Conservation (phyloP, 2,888 invertebrate species). For the Pardosa pseudoannulata region DNA sequence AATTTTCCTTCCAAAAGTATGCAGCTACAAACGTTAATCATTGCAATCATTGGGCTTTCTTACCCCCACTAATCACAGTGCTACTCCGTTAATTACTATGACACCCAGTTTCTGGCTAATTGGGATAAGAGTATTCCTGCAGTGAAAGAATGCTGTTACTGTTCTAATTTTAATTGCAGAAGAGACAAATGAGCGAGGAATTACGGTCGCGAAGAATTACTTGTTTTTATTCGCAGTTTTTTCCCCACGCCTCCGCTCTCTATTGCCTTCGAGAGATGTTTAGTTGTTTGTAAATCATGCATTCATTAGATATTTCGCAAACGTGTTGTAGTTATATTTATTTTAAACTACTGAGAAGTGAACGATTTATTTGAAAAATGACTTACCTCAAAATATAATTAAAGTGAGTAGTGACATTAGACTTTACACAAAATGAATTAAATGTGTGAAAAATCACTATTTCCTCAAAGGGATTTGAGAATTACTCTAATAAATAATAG, state of each 20-base stretch:
- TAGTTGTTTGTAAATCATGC: conserved; percentile 22
- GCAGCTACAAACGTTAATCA: conserved; percentile 37
- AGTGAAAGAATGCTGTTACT: conserved; percentile 34
- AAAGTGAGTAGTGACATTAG: no score
- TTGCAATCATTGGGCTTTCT: conserved; percentile 40
- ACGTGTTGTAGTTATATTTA: not conserved
- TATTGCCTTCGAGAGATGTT: not conserved
- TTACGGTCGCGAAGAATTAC: conserved; percentile 30
- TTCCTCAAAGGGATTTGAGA: no score
- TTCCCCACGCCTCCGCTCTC: not conserved
- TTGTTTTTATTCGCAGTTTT: conserved; percentile 22
- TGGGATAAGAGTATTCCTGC: conserved; percentile 39
- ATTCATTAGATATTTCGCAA: conserved; percentile 2
- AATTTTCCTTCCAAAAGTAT: conserved; percentile 23
- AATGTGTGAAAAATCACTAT: no score
- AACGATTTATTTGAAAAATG: no score
- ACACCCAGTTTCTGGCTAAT: conserved; percentile 51
- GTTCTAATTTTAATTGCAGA: conserved; percentile 53
- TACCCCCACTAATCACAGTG: conserved; percentile 43
- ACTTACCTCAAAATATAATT: no score
- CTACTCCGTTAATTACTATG: conserved; percentile 48
- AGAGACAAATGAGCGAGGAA: conserved; percentile 45
- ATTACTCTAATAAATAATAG: no score
- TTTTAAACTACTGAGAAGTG: not conserved
- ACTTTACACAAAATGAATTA: no score